Conservation (phyloP, 2,888 invertebrate species). For the Drosophila infuscata region DNA sequence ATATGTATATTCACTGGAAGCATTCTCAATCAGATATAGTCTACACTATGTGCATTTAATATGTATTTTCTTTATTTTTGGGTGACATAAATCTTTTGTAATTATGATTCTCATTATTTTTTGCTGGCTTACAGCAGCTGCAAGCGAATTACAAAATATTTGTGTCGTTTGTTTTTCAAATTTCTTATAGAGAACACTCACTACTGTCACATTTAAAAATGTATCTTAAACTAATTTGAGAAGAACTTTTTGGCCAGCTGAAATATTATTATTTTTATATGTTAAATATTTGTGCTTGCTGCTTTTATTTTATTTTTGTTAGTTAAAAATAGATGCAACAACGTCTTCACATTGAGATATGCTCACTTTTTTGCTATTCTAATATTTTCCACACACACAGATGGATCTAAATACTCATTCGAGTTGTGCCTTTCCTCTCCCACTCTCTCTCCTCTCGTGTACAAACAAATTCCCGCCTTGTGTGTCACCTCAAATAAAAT, state of each 20-base stretch:
- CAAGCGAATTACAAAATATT: slow-evolving; percentile 56
- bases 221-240: slow-evolving; percentile 82
- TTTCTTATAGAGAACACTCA: slow-evolving; percentile 68
- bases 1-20: slow-evolving; percentile 39
- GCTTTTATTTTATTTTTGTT: slow-evolving; percentile 28
- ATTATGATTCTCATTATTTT: slow-evolving; percentile 42
- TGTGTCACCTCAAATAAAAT: slow-evolving; percentile 82
- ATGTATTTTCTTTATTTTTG: slow-evolving; percentile 9
- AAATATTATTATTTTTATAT: slow-evolving; percentile 63
- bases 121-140: slow-evolving; percentile 45
- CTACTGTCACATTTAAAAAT: slow-evolving; percentile 84
- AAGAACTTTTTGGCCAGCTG: slow-evolving; percentile 65
- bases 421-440: slow-evolving; percentile 14
- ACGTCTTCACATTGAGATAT: slow-evolving; percentile 58
- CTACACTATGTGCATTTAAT: not conserved
- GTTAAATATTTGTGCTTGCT: slow-evolving; percentile 22
- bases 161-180: slow-evolving; percentile 48
- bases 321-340: slow-evolving; percentile 67
- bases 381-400: slow-evolving; percentile 59
- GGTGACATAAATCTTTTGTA: slow-evolving; percentile 50
- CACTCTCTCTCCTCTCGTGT: slow-evolving; percentile 3
- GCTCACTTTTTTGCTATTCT: slow-evolving; percentile 60
- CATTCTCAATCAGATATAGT: not conserved
- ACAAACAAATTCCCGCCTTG: slow-evolving; percentile 71
- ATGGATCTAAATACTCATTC: slow-evolving; percentile 34